A percentile compares a stretch with the other conserved stretches of the same genome.
Evolutionary conservation across 1,140 invertebrate species (phyloP).

Genomic region (Tetragnatha versicolor): DNA sequence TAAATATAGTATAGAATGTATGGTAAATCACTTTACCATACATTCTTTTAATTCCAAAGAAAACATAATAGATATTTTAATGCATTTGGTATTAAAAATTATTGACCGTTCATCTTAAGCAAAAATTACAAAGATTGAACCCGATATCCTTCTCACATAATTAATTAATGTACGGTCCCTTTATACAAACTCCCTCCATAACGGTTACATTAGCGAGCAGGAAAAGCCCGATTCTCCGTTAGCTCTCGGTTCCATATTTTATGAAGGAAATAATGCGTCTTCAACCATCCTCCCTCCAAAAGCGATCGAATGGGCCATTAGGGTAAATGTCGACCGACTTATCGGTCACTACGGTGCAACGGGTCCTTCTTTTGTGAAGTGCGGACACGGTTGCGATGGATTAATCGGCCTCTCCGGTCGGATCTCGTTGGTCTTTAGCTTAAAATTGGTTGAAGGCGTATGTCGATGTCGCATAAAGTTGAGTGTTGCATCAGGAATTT

Average conservation of each 20-base stretch:
- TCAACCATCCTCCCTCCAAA: background rate
- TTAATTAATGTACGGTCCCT: background rate
- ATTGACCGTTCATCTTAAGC: no score
- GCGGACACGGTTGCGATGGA: background rate
- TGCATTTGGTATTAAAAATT: no score
- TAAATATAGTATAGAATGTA: no score
- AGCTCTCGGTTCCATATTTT: background rate
- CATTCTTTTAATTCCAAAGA: no score
- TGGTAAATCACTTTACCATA: no score
- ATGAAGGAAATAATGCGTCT: background rate
- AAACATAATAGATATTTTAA: no score
- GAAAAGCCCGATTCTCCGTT: background rate
- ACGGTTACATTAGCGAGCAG: background rate
- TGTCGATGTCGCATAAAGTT: background rate
- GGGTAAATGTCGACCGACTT: background rate
- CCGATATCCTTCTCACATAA: no score
- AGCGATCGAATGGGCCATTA: background rate
- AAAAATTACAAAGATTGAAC: no score
- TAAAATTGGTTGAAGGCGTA: background rate
- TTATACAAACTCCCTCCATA: background rate
- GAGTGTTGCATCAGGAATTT: no score
- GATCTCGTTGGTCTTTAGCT: no score
- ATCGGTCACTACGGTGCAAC: background rate
- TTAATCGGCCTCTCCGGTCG: no score
- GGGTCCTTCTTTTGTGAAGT: background rate